A percentile compares a stretch with the other conserved stretches of the same genome.
These are phyloP conservation scores for Ametastegia equiseti DNA, from an alignment of 2,888 invertebrate genomes.

Conservation along the genomic window DNA sequence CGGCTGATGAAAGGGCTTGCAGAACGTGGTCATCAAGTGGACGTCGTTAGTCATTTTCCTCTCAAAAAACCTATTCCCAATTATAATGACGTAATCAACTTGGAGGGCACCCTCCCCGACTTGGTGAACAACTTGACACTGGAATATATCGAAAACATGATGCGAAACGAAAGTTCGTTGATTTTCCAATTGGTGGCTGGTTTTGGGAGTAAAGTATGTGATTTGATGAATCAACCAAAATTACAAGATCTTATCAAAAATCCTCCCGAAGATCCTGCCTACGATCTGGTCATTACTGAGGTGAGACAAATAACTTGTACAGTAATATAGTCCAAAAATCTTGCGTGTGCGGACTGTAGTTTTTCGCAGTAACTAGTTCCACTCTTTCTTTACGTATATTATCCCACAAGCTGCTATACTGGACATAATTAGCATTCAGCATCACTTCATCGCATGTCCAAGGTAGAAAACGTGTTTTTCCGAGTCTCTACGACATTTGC, in stretches of 20 bases:
- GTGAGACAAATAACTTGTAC: neutral
- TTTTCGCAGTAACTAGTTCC: neutral
- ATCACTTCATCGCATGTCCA: no score
- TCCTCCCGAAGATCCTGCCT: conserved; percentile 11
- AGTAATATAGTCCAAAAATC: neutral
- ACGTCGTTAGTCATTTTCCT: neutral
- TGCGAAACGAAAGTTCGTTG: neutral
- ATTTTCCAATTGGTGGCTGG: neutral
- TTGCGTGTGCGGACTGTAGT: neutral
- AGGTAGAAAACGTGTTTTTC: no score
- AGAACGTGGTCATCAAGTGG: neutral
- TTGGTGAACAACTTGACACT: neutral
- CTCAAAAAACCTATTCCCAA: neutral
- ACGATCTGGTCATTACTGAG: neutral
- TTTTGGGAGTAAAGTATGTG: neutral
- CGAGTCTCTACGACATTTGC: no score
- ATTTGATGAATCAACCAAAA: neutral
- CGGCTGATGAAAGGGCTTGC: neutral
- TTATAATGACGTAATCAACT: neutral
- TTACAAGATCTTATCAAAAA: neutral
- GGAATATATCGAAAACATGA: neutral
- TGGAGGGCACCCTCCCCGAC: neutral
- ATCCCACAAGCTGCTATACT: no score
- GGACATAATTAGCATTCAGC: no score
- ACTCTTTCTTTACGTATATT: no score